Evolutionary conservation across 1,140 invertebrate genomes (phyloP), one percentile per base, ranked within the genome.

Genomic region (Amyelois transitella): DNA sequence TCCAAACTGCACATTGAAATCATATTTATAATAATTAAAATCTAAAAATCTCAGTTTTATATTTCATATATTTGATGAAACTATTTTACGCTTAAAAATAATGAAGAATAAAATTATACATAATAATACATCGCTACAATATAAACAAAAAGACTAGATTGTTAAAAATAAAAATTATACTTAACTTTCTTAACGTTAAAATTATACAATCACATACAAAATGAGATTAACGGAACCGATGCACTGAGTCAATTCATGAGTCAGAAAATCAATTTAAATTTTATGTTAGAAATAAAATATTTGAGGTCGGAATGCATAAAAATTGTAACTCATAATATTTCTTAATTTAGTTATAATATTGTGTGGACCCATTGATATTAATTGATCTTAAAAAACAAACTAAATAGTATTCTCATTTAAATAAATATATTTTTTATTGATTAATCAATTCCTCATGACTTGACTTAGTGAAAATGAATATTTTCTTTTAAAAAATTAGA

Each of bases 71-170:
- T 44, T 52, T 43, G 43, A 49, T 48, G 43, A 55, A 32, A 54
- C 44, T 54, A 54, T 28, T 24, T 45, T 45, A 53, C 5, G 43
- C 51, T 45, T 48, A 60, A 20, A 21, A 48, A 48, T 21, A 51
- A 51, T 22, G 51, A 32, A 25, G 48, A 43, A 51, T 19, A 55
- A 51, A 55, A 55, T 12, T 60, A 48, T 20, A 48, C 48, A 32
- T 51, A 51, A 62, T 62, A 62, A 62, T 62, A 62, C 60, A 62
- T 58, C 58, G 58, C 47, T 51, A 51, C 67, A 45, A 62, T 61
- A 64, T 66, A 72, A 73, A 70, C 67, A 77, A 75, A 71, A 75
- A 76, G 76, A 79, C 76, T 79, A 79, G 76, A 79, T 67, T 64
- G 68, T 79, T 75, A 79, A 79, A 72, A 68, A 58, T 64, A 60